phyloP scores from a whole-genome alignment of 1,140 invertebrate species.

The Phortica variegata region DNA sequence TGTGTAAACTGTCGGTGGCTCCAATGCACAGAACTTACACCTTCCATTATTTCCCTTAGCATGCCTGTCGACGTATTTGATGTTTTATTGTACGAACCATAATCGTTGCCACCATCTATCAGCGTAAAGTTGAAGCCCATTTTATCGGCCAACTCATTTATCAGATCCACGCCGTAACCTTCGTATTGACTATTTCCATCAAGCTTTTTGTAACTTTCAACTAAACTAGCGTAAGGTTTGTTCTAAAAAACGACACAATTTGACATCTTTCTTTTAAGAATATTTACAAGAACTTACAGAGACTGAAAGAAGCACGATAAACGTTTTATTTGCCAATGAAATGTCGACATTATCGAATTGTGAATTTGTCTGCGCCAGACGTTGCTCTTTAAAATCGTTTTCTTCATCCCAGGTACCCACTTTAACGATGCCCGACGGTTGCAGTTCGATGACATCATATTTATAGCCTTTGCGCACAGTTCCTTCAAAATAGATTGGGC shows the following conservation, averaged over 20 bases:
- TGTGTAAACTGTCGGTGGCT: too few relatives aligned
- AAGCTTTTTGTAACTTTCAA: constrained; percentile 67
- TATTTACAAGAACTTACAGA: constrained; percentile 23
- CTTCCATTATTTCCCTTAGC: constrained; percentile 78
- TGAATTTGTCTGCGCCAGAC: constrained; percentile 31
- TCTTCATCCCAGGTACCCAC: constrained; percentile 72
- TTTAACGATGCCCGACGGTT: constrained; percentile 65
- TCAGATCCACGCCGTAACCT: constrained; percentile 80
- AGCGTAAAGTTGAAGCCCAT: constrained; percentile 87
- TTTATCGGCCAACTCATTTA: constrained; percentile 70
- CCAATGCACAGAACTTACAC: constrained; percentile 59
- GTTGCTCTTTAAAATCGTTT: constrained; percentile 32
- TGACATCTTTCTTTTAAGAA: neutral
- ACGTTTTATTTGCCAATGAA: constrained; percentile 76
- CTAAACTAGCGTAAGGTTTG: constrained; percentile 82
- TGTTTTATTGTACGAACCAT: constrained; percentile 67
- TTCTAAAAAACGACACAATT: constrained; percentile 59
- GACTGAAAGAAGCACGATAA: constrained; percentile 72
- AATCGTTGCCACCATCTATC: constrained; percentile 71
- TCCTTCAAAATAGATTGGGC: constrained; percentile 79
- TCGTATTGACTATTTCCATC: constrained; percentile 80
- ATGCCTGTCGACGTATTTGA: constrained; percentile 85
- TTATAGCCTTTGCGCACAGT: constrained; percentile 80
- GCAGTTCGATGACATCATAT: constrained; percentile 78
- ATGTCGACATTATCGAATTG: constrained; percentile 56